Base-by-base conservation (phyloP, 2,888 invertebrate genomes). In the Erebia epiphron region DNA sequence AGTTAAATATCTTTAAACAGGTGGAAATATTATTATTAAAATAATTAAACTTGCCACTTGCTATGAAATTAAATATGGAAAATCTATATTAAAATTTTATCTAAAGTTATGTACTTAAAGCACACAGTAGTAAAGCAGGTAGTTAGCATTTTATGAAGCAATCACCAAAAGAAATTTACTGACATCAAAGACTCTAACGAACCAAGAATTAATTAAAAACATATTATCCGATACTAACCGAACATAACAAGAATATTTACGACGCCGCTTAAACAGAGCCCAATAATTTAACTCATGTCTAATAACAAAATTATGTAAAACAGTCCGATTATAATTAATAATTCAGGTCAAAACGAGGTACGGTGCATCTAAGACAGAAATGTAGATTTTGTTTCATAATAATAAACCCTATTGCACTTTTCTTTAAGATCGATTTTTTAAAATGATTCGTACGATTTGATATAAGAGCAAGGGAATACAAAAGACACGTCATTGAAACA, bases 251-350 rank as follows among this genome's bases (percentile, higher is more conserved):
- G 80, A 85, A 82, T 78, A 90, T 91, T 91, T 91, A 91, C 80
- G 90, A 89, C 79, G 83, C 90, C 88, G 88, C 89, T 91, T 90
- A 92, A 91, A 91, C 91, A 87, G 83, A 86, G 79, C 80, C 78
- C 78, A 83, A 87, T 91, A 90, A 87, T 87, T 91, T 87, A 89
- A 89, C 84, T 88, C 82, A 85, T 86, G 84, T 84, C 83, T 89
- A 89, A 91, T 91, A 90, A 89, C 89, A 87, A 89, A 91, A 91
- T 92, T 92, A 92, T 91, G 92, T 90, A 88, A 91, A 91, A 86
- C 79, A 80, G 80, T 76, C 81, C 84, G 84, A 87, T 92, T 89
- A 86, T 87, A 90, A 92, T 91, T 90, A 91, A 89, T 91, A 90
- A 91, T 91, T 89, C 81, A 81, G 86, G 79, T 83, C 79, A 79